Evolutionary conservation across 2,797 vertebrate species (phyloP).

Genomic region (Sebastes vulpes): DNA sequence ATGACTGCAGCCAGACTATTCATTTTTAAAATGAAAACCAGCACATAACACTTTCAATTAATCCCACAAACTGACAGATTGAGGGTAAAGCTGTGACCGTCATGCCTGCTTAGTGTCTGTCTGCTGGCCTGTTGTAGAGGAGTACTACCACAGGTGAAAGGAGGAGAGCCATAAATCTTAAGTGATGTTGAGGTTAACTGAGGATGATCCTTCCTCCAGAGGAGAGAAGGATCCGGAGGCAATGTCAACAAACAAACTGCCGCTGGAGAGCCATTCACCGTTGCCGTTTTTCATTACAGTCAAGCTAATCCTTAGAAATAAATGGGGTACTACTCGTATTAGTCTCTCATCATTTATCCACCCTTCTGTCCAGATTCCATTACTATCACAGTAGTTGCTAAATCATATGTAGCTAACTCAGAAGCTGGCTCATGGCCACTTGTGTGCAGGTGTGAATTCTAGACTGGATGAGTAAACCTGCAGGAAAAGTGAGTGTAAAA

Average conservation of each 20-base stretch:
- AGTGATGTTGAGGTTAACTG: constrained; percentile 54
- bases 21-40: background rate
- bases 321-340: constrained; percentile 9
- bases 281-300: constrained; percentile 54
- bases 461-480: background rate
- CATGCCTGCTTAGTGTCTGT: constrained; percentile 45
- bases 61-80: background rate
- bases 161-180: constrained; percentile 56
- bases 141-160: constrained; percentile 57
- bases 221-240: constrained; percentile 36
- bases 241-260: constrained; percentile 67
- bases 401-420: background rate
- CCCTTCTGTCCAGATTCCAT: constrained; percentile 2
- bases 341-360: constrained; percentile 30
- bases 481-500: background rate
- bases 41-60: background rate
- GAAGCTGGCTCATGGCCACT: background rate
- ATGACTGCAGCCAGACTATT: background rate
- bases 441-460: background rate
- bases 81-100: constrained; percentile 24
- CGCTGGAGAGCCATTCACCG: constrained; percentile 37
- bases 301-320: constrained; percentile 39
- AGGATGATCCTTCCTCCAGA: constrained; percentile 56
- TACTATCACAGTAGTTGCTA: background rate
- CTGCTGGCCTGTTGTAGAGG: constrained; percentile 40